Base-by-base conservation (phyloP, 2,113 vertebrate genomes). In the Choloepus hoffmanni region DNA sequence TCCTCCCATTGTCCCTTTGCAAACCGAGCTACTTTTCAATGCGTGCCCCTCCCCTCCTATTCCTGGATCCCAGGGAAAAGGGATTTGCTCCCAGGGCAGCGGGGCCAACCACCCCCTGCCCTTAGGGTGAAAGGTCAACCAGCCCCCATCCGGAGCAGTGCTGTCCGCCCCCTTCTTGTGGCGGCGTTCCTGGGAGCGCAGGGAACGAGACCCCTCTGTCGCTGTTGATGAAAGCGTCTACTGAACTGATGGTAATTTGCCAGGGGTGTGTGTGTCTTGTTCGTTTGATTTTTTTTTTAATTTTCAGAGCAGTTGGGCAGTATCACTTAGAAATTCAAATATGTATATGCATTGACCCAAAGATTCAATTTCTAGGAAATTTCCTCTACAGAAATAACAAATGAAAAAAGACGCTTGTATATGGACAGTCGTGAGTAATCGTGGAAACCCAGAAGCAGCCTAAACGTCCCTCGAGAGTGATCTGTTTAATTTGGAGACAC, bases 151-250 rank as follows among this genome's bases (percentile, higher is more conserved):
- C 7, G 43, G 43, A 33, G 86, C 12, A 0, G 65, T 40, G 43
- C 0, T 30, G 5, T 45, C 55, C 53, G 55, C 73, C 78, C 67
- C 70, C 5, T 8, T 45, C 33, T 30, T 9, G 0, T 0, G 16
- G 28, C 5, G 5, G 0, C 1, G 62, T 7, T 43, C 88, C 81
- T 0, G 1, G 19, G 36, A 40, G 18, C 4, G 5, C 10, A 12
- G 40, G 36, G 36, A 53, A 19, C 0, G 8, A n/a, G 74, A 12
- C 15, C 23, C 2, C 21, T 30, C 4, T 2, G n/a, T 28, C 40
- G 2, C 77, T 30, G 19, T 4, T 0, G 28, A 48, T 11, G 4
- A 21, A 4, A 36, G 26, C 33, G 70, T 2, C 0, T 2, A 7
- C 13, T 45, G 43, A 16, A 14, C 12, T n/a, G 30, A 11, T 14